Base-by-base conservation (phyloP, 2,113 vertebrate genomes). In the Heptranchias perlo region DNA sequence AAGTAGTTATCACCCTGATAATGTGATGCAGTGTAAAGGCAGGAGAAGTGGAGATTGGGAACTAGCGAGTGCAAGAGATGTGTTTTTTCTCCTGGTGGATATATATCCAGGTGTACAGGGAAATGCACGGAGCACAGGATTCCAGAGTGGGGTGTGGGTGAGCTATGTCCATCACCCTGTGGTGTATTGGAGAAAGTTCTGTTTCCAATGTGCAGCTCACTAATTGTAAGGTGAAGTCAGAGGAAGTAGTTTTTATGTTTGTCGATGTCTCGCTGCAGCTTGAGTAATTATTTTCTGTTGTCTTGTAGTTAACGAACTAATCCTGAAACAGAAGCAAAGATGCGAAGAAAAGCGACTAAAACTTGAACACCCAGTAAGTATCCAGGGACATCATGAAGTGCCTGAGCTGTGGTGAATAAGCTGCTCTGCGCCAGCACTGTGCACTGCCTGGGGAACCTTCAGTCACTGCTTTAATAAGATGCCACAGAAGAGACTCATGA, bases 281-380 rank as follows among this genome's bases (percentile, higher is more conserved):
- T 92, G 14, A 35, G 54, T 92, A 92, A 62, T 92, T 39, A 92
- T 92, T 39, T 39, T 31, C 58, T 86, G 58, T 97, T 52, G 86
- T 7, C 87, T 98, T 98, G 95, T 96, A 99, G 99, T 99, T 95
- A 99, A 99, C 97, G 99, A 99, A 96, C 98, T 99, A 95, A 99
- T 99, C 98, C 98, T 99, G 28, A 99, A 99, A 97, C 99, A 99
- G 97, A 99, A 99, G 97, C 99, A 99, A 97, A 98, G 99, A 97
- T 99, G 98, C 96, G 99, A 99, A 96, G 99, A 99, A 97, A 99
- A 99, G 96, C 98, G 99, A 96, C 98, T 99, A 96, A 99, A 99
- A 97, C 97, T 99, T 98, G 99, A 99, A 98, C 99, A 99, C 97
- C 99, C 99, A 97, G 99, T 99, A 98, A 99, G 99, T 98, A 23